Conservation (phyloP, 2,113 vertebrate genomes). For the Lethenteron camtschaticum region DNA sequence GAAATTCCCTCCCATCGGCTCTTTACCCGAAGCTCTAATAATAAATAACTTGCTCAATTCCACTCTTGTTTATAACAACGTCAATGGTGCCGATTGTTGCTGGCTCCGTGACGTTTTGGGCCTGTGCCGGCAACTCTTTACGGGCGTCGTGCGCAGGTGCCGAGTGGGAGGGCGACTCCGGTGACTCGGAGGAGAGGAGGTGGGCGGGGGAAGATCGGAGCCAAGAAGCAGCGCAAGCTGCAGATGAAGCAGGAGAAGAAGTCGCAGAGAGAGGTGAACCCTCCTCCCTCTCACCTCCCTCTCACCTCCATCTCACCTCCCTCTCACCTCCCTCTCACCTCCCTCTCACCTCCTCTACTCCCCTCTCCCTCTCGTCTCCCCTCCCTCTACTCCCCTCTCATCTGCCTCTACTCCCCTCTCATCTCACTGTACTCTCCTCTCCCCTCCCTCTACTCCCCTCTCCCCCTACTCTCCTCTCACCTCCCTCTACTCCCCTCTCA, state of each 20-base stretch:
- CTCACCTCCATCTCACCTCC: not conserved
- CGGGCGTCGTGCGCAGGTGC: slow-evolving; percentile 18
- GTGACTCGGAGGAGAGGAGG: slow-evolving; percentile 19
- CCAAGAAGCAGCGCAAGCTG: slow-evolving; percentile 77
- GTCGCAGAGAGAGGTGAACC: slow-evolving; percentile 58
- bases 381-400: no score
- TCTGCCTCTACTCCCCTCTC: no score
- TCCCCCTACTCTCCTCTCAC: no score
- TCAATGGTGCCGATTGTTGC: no score
- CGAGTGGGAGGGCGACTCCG: not conserved
- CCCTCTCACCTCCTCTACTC: not conserved
- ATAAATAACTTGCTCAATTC: no score
- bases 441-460: not conserved
- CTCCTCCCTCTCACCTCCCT: not conserved
- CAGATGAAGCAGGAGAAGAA: slow-evolving; percentile 86
- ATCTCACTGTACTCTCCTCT: not conserved
- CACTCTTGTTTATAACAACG: no score
- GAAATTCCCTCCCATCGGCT: no score
- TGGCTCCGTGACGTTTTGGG: no score
- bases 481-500: no score
- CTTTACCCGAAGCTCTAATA: no score
- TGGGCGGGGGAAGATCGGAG: slow-evolving; percentile 42
- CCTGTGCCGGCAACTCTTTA: slow-evolving; percentile 1
- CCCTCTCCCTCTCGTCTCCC: not conserved
- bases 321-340: not conserved